phyloP scores from a whole-genome alignment of 2,797 vertebrate genomes.

The Cynopterus sphinx region DNA sequence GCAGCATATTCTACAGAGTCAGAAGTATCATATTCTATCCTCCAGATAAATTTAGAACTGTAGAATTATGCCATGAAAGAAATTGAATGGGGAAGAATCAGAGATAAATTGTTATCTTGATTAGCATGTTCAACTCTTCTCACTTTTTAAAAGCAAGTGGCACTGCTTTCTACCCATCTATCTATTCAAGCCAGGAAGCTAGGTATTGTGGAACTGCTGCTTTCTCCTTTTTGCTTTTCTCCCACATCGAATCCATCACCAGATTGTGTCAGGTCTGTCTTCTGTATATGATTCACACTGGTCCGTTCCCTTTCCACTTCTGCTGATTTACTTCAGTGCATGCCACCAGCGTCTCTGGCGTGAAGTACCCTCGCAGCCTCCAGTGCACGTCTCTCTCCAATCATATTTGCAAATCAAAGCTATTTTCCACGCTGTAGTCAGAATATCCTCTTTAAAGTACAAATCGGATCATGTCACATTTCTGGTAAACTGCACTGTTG shows the following conservation, averaged over 20 bases:
- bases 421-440: constrained; percentile 43
- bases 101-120: constrained; percentile 52
- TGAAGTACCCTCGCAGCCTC: constrained; percentile 31
- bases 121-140: not conserved
- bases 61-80: constrained; percentile 46
- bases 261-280: constrained; percentile 42
- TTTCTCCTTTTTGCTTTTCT: not conserved
- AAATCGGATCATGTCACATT: constrained; percentile 42
- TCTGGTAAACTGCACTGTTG: not conserved
- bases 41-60: constrained; percentile 51
- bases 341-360: not conserved
- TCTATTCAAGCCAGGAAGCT: not conserved
- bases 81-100: constrained; percentile 18
- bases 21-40: constrained; percentile 49
- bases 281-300: constrained; percentile 45
- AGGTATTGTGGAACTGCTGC: not conserved
- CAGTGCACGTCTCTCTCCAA: not conserved
- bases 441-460: constrained; percentile 45
- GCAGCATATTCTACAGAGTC: constrained; percentile 41
- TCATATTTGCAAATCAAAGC: constrained; percentile 60
- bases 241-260: not conserved
- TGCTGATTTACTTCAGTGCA: not conserved
- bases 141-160: not conserved
- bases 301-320: constrained; percentile 43
- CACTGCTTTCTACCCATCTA: not conserved